Base-by-base conservation (phyloP, 2,113 vertebrate species). In the Cebidichthys violaceus region DNA sequence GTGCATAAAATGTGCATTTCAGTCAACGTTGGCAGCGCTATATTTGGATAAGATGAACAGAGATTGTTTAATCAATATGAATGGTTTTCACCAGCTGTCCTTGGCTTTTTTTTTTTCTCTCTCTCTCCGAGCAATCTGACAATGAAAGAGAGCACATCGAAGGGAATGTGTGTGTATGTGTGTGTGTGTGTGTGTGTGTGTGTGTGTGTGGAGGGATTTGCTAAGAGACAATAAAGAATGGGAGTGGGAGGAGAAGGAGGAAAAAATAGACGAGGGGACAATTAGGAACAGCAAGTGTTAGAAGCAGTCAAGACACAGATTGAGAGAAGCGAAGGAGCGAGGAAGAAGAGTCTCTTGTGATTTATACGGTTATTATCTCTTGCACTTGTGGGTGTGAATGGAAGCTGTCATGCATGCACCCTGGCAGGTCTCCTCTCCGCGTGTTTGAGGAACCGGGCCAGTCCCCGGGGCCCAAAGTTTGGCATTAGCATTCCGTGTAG, bases 291-390 rank as follows among this genome's bases (percentile, higher is more conserved):
- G 83, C 57, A 24, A 92, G 88, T 41, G 86, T 89, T 86, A 76
- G 85, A 88, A 68, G 86, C 61, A 78, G 90, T 88, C 79, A 66
- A 87, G 80, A 83, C 83, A 74, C 83, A 74, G 88, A 90, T 77
- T 77, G 77, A 86, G 86, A 86, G 86, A 13, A 18, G 71, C 74
- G 33, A 83, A 60, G 67, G 67, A 85, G 86, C 71, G 80, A 69
- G 69, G 70, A 84, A 71, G 82, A 73, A 82, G 78, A 88, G 84
- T 82, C 75, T 88, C 85, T 78, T 61, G 82, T 93, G 94, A 94
- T 94, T 94, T 92, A 94, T 93, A 89, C 73, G 68, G 86, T 92
- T 94, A 94, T 94, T 94, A 92, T 93, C 89, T 92, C 74, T 39
- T 70, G 79, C 87, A 88, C 85, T 90, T 88, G 86, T 93, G 90